Conservation (phyloP, 2,888 invertebrate species). For the Parochlus steinenii region DNA sequence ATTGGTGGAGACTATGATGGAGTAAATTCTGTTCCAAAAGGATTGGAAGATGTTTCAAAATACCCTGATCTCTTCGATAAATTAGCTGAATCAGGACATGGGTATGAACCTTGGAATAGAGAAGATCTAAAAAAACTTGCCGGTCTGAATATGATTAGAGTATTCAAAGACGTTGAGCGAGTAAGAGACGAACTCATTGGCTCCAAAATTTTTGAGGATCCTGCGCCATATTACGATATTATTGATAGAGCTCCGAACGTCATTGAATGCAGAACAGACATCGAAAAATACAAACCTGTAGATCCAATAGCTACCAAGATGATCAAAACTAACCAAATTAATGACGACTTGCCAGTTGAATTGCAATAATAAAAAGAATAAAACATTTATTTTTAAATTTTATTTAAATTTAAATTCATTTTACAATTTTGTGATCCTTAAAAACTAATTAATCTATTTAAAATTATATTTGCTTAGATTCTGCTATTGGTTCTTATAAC, state of each 20-base stretch:
- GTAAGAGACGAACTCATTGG: slow-evolving; percentile 27
- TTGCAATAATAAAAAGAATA: too few relatives aligned
- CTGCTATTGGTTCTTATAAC: too few relatives aligned
- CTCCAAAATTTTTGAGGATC: neutral
- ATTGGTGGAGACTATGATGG: slow-evolving; percentile 38
- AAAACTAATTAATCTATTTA: too few relatives aligned
- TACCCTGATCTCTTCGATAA: slow-evolving; percentile 54
- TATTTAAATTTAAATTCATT: too few relatives aligned
- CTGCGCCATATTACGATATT: slow-evolving; percentile 9
- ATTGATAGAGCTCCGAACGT: slow-evolving; percentile 1
- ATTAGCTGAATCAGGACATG: slow-evolving; percentile 22
- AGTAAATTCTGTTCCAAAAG: slow-evolving; percentile 40
- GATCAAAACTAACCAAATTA: too few relatives aligned
- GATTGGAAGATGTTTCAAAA: slow-evolving; percentile 54
- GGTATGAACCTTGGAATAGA: slow-evolving; percentile 26
- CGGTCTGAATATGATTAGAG: slow-evolving; percentile 32
- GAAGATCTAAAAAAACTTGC: slow-evolving; percentile 33
- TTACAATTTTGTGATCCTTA: too few relatives aligned
- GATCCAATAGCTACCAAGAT: too few relatives aligned
- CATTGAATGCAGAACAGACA: slow-evolving; percentile 5
- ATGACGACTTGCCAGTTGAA: too few relatives aligned
- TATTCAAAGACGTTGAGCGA: slow-evolving; percentile 29
- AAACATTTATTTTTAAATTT: too few relatives aligned
- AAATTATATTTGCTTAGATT: too few relatives aligned
- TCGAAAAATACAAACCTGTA: slow-evolving; percentile 5